Percentiles rank a stretch among this genome's conserved stretches.
Conservation (phyloP, 2,888 invertebrate species). For the Pseudoips prasinana region DNA sequence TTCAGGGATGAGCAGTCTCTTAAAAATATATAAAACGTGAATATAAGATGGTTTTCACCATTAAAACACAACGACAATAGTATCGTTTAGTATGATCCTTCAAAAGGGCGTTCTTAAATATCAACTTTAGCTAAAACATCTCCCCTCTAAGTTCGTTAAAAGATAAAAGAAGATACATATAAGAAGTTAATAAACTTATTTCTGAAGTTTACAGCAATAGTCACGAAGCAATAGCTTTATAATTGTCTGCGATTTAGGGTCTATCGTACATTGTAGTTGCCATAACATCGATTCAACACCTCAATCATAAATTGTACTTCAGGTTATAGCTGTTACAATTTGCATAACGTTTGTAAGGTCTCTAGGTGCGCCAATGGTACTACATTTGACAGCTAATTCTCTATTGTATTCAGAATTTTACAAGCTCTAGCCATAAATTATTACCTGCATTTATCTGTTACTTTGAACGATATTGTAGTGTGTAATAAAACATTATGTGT, state of each 20-base stretch:
- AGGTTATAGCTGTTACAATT: conserved; percentile 23
- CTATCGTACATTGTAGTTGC: conserved; percentile 5
- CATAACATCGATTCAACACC: conserved; percentile 26
- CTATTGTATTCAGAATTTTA: conserved; percentile 50
- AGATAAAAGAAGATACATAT: too few species aligned
- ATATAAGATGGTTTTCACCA: too few species aligned
- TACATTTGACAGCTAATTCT: conserved; percentile 46
- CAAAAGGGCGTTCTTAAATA: too few species aligned
- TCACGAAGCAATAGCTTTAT: too few species aligned
- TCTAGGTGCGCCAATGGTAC: conserved; percentile 41
- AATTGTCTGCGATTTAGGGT: background rate
- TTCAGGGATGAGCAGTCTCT: too few species aligned
- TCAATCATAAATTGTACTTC: conserved; percentile 22
- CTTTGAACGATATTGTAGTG: conserved; percentile 37
- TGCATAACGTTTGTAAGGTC: conserved; percentile 26
- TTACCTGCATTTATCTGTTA: conserved; percentile 49
- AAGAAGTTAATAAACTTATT: too few species aligned
- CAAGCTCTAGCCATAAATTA: conserved; percentile 55
- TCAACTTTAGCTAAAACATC: too few species aligned
- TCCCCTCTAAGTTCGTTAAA: too few species aligned
- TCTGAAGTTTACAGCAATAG: too few species aligned
- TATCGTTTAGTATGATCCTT: too few species aligned
- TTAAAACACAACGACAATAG: too few species aligned
- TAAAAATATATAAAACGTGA: too few species aligned
- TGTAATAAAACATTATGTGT: conserved; percentile 38